A percentile compares a stretch with the other conserved stretches of the same genome.
Evolutionary conservation across 2,888 invertebrate species (phyloP).

Genomic region (Linyphia triangularis): DNA sequence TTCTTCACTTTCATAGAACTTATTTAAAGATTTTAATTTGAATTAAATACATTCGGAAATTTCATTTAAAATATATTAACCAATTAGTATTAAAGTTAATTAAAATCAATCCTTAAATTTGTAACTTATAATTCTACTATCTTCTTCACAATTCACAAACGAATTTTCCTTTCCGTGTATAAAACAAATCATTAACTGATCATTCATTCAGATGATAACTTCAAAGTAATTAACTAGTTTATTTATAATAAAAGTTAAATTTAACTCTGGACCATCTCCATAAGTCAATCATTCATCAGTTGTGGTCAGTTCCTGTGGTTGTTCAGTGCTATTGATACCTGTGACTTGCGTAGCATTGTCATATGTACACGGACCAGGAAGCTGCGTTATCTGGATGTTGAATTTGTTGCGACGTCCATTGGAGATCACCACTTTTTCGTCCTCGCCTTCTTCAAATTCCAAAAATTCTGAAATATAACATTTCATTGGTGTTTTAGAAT

Average conservation of each 20-base stretch:
- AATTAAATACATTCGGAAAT: background rate
- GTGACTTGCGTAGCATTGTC: constrained; percentile 4
- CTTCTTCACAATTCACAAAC: too few relatives aligned
- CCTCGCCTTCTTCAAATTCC: constrained; percentile 30
- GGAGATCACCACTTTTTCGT: constrained; percentile 34
- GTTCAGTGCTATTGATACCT: constrained; percentile 13
- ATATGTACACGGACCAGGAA: constrained; percentile 57
- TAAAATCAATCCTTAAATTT: background rate
- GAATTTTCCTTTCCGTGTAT: background rate
- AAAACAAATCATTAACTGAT: background rate
- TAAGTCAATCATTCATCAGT: background rate
- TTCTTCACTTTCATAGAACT: background rate
- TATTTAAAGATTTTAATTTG: background rate
- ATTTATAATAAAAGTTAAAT: background rate
- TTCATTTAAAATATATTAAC: background rate
- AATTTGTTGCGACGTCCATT: constrained; percentile 8
- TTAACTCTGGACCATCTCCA: background rate
- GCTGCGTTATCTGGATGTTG: constrained; percentile 55
- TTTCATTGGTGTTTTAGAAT: too few relatives aligned
- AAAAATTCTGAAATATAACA: constrained; percentile 46
- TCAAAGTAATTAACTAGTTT: background rate
- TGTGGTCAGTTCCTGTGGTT: background rate
- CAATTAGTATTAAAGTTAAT: background rate
- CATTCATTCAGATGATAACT: background rate
- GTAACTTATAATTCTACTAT: background rate